These are phyloP conservation scores for Paracanthobrama guichenoti DNA, from an alignment of 2,113 vertebrate genomes.

Conservation along the genomic window DNA sequence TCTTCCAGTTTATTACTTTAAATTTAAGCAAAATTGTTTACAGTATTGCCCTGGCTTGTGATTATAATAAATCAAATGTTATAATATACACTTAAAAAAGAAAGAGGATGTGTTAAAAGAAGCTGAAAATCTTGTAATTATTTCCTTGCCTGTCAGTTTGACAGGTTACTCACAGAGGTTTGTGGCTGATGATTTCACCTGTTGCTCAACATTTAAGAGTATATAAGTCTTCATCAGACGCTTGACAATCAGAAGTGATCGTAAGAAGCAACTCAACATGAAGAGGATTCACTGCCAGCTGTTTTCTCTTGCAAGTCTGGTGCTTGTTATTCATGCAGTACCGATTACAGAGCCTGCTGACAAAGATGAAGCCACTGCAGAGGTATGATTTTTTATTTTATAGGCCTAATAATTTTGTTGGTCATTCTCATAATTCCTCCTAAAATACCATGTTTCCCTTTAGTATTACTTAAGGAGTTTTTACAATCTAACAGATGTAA, in stretches of 20 bases:
- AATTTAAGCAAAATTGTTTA: neutral
- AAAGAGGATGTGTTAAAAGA: neutral
- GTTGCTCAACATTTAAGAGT: constrained; percentile 27
- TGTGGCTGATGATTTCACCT: neutral
- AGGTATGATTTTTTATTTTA: constrained; percentile 12
- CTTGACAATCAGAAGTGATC: neutral
- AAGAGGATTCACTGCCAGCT: neutral
- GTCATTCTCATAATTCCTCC: neutral
- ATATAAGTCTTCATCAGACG: constrained; percentile 30
- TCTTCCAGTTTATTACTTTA: neutral
- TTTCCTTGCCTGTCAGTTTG: neutral
- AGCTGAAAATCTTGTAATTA: neutral
- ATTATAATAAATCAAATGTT: too few relatives aligned
- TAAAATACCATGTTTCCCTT: constrained; percentile 13
- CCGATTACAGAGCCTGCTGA: neutral
- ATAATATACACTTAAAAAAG: too few relatives aligned
- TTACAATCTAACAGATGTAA: constrained; percentile 52
- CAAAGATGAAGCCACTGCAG: constrained; percentile 13
- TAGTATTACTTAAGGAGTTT: constrained; percentile 58
- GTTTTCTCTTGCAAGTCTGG: constrained; percentile 35
- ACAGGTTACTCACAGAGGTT: neutral
- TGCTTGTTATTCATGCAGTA: constrained; percentile 32
- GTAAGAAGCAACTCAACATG: constrained; percentile 14
- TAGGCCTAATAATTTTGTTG: neutral
- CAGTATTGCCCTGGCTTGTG: neutral